Evolutionary conservation across 2,888 invertebrate species (phyloP).

Genomic region (Drosophila subquinaria): DNA sequence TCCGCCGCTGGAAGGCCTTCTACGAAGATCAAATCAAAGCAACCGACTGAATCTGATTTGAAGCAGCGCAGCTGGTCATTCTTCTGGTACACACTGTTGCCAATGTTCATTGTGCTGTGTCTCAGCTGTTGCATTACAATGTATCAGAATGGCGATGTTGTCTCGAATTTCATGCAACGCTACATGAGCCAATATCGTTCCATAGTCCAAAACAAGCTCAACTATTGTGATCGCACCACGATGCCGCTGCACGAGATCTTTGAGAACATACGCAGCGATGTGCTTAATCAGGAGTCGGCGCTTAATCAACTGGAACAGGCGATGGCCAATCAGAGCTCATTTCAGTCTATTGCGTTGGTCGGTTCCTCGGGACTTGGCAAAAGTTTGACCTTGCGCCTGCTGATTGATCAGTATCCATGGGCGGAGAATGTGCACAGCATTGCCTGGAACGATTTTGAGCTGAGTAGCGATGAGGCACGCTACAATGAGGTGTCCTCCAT

Average conservation of each 20-base stretch:
- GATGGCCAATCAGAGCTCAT: constrained; percentile 58
- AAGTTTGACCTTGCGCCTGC: constrained; percentile 69
- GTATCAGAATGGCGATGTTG: constrained; percentile 16
- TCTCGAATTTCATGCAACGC: constrained; percentile 38
- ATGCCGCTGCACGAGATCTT: constrained; percentile 59
- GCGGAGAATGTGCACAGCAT: constrained; percentile 76
- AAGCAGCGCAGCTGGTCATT: background rate
- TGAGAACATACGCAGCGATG: constrained; percentile 43
- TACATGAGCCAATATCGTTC: constrained; percentile 76
- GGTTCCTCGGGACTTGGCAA: constrained; percentile 83
- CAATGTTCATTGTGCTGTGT: background rate
- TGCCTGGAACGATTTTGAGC: constrained; percentile 68
- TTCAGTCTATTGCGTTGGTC: constrained; percentile 74
- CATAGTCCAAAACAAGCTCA: constrained; percentile 73
- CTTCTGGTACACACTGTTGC: constrained; percentile 22
- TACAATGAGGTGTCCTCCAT: constrained; percentile 39
- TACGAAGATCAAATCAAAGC: background rate
- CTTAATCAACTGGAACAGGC: constrained; percentile 67
- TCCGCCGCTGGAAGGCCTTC: background rate
- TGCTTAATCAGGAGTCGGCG: constrained; percentile 69
- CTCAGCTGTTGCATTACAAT: constrained; percentile 19
- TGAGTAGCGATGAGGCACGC: constrained; percentile 26
- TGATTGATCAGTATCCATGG: constrained; percentile 82
- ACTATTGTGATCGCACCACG: constrained; percentile 75
- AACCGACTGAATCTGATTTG: background rate